A percentile compares a stretch with the other conserved stretches of the same genome.
Conservation (phyloP, 1,140 invertebrate genomes). For the Monomorium pharaonis region DNA sequence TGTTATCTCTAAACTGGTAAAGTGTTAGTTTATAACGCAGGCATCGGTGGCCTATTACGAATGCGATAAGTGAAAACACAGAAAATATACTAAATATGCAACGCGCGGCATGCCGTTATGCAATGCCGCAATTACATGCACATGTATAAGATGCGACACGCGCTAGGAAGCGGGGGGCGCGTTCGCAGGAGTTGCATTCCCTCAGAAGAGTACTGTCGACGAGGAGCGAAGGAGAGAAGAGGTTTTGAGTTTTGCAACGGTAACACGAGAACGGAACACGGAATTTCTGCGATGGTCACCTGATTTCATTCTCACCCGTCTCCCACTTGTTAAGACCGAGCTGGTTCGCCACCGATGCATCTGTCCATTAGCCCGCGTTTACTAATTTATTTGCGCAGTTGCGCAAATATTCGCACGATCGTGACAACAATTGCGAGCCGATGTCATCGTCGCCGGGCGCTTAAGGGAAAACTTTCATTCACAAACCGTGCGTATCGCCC, state of each 20-base stretch:
- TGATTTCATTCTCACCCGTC: background rate
- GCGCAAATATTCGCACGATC: background rate
- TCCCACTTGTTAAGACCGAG: background rate
- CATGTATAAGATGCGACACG: background rate
- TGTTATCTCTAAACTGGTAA: background rate
- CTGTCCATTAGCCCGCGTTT: background rate
- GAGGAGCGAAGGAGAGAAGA: background rate
- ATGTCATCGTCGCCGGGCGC: background rate
- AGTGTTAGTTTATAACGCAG: background rate
- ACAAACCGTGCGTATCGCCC: background rate
- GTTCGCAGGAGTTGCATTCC: background rate
- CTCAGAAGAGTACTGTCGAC: too few relatives aligned
- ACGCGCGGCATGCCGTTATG: background rate
- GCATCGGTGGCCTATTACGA: background rate
- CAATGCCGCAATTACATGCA: background rate
- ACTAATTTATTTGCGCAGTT: background rate
- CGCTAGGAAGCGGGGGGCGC: background rate
- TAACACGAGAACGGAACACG: background rate
- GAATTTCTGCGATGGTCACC: background rate
- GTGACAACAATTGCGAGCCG: background rate
- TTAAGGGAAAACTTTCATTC: background rate
- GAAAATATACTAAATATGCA: slow-evolving; percentile 30
- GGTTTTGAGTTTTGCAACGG: background rate
- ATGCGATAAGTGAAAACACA: background rate
- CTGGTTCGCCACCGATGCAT: background rate